Evolutionary conservation across 2,888 invertebrate genomes (phyloP), one percentile per base, ranked within the genome.

Genomic region (Tenthredo amoena): DNA sequence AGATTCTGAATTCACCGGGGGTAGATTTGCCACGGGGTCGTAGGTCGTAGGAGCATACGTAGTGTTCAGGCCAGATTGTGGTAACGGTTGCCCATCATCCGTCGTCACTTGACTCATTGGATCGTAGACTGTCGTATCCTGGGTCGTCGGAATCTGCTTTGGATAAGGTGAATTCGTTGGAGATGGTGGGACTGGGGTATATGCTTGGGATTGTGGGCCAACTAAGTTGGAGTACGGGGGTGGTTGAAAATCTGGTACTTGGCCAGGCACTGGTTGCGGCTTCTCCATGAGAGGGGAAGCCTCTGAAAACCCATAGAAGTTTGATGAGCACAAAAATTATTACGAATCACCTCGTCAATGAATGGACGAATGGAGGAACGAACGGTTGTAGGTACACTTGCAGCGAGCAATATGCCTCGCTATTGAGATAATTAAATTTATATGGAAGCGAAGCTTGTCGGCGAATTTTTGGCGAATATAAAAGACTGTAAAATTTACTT

Each of bases 291-390:
- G 47, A 9, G 34, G 31, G 34, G 15, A 6, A 1, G 6, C 55
- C 31, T 50, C 77, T 77, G 77, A 55, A 77, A 77, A 77, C 18
- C 37, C 5, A n/a, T n/a, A 71, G 18, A 0, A 37, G 37, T 71
- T 18, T 9, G 31, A 21, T 21, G 26, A 21, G 7, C 26, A 65
- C 3, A 31, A 65, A 31, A 26, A 65, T 2, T 1, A 6, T 31
- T 9, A 31, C 12, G 15, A 12, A 21, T 62, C 12, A 10, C 15
- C 26, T 26, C 9, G 12, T 26, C 21, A 62, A n/a, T 21, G 58
- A n/a, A 21, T 58, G n/a, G 9, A 21, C 58, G 21, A 58, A 58
- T 21, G 9, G 21, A 62, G n/a, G 2, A 26, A 26, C 12, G 62
- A 26, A 26, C 26, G 3, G 26, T 21, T 5, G 62, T 10, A 26